Evolutionary conservation across 2,797 vertebrate genomes (phyloP), one percentile per base, ranked within the genome.

Genomic region (Premnoplex brunnescens): DNA sequence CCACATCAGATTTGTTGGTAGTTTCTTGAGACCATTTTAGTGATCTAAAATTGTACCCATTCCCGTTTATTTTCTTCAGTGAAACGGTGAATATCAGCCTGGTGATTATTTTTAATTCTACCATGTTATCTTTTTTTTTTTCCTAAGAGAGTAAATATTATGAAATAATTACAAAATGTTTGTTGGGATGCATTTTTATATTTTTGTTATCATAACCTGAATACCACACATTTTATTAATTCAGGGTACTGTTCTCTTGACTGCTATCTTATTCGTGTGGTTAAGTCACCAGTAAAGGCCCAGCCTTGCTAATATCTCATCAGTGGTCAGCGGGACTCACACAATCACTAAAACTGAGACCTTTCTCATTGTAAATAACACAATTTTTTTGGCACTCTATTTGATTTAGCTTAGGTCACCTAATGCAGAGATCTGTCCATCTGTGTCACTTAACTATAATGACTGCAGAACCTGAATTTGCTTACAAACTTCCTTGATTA

Each of bases 391-490:
- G 32, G 52, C 34, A 77, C 67, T 54, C 6, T 18, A 43, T 74
- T 87, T 87, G 51, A 71, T 92, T 93, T 78, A 60, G 43, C 63
- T 76, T 82, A 88, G 79, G 56, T 59, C 69, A 86, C 71, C 67
- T 78, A 82, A 94, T 82, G 56, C 52, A 88, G 63, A 87, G 59
- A 72, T 91, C 58, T 90, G 27, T 93, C 79, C 95, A 91, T 91
- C 82, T 88, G 83, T 79, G 67, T 34, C 52, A 51, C 59, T 93
- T 93, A 90, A 93, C 93, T 91, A 84, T 32, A 90, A 88, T 91
- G 74, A 94, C 13, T 94, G 41, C 59, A 85, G 55, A 87, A 76
- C 16, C 34, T 60, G 76, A 80, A 77, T 95, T 95, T 93, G 34
- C 74, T 87, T 89, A 44, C 41, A 75, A 89, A 83, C 21, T 34